Base-by-base conservation (phyloP, 2,888 invertebrate species). In the Synanthedon andrenaeformis region DNA sequence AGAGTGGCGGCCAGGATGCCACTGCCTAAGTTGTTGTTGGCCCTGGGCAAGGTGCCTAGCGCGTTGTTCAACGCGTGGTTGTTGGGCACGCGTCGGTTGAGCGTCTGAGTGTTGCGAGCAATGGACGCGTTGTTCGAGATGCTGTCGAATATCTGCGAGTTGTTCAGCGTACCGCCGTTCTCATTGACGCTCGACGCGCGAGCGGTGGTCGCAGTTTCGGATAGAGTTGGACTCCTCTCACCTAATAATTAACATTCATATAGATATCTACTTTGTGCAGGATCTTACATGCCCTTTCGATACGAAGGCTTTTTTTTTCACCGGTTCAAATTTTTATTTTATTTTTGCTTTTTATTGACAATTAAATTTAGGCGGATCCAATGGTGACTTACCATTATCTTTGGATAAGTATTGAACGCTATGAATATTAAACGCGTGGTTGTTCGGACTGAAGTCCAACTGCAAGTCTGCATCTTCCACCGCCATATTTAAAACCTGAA, bases 351-450 rank as follows among this genome's bases (percentile, higher is more conserved):
- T n/a, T n/a, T n/a, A n/a, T n/a, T n/a, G n/a, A 17, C 17, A 17
- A 17, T 35, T 8, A 35, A 35, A 35, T 35, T 35, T 35, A 35
- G 10, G 35, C 23, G 4, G 4, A 23, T 5, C 23, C 23, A 23
- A 23, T 1, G 4, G 23, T 8, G 35, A 45, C 77, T 89, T 77
- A 82, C 93, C 93, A 64, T 91, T 92, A 58, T 93, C 93, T 72
- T 95, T 95, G 53, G 95, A 94, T 61, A 96, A 92, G 72, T 96
- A 96, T 70, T 95, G 95, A 55, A 96, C 95, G 69, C 94, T 96
- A 68, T 96, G 96, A 67, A 96, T 89, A 61, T 93, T 95, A 71
- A 95, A 96, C 0, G 95, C 94, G 69, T 95, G 95, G 76, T 95
- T 95, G 62, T 94, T 93, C 3, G 85, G 65, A 76, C 95, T 95